Conservation (phyloP, 2,888 invertebrate species). For the Zygogramma bicolorata region DNA sequence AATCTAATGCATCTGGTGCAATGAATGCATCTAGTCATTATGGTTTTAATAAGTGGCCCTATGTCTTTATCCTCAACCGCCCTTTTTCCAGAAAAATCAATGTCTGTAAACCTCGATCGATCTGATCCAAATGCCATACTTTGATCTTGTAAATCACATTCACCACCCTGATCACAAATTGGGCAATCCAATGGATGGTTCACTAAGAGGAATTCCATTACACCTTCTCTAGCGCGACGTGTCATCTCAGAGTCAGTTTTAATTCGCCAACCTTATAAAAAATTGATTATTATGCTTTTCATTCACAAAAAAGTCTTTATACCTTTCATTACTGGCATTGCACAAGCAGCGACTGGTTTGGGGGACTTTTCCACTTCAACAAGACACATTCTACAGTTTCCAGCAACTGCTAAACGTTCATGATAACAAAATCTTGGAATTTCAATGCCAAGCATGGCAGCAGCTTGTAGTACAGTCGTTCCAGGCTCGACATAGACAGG, state of each 20-base stretch:
- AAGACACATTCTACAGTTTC: slow-evolving; percentile 99
- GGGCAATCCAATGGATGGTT: slow-evolving; percentile 99
- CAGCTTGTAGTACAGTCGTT: slow-evolving; percentile 96
- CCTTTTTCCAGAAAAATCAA: slow-evolving; percentile 90
- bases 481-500: slow-evolving; percentile 95
- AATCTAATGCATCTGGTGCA: slow-evolving; percentile 98
- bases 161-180: slow-evolving; percentile 98
- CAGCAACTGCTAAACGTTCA: slow-evolving; percentile 97
- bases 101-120: slow-evolving; percentile 93
- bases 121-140: slow-evolving; percentile 99
- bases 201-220: slow-evolving; percentile 98
- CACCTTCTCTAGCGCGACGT: slow-evolving; percentile 80
- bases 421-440: slow-evolving; percentile 99
- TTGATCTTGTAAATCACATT: slow-evolving; percentile 96
- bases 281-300: background rate
- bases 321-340: slow-evolving; percentile 99
- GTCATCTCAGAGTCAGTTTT: slow-evolving; percentile 97
- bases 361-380: slow-evolving; percentile 99
- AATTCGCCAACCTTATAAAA: slow-evolving; percentile 83
- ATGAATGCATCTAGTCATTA: slow-evolving; percentile 99
- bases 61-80: slow-evolving; percentile 99
- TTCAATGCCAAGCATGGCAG: slow-evolving; percentile 94
- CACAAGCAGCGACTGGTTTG: slow-evolving; percentile 98
- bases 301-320: background rate
- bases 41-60: slow-evolving; percentile 97